These are phyloP conservation scores for Brachyhypopomus occidentalis DNA, from an alignment of 2,113 vertebrate species.

Conservation along the genomic window DNA sequence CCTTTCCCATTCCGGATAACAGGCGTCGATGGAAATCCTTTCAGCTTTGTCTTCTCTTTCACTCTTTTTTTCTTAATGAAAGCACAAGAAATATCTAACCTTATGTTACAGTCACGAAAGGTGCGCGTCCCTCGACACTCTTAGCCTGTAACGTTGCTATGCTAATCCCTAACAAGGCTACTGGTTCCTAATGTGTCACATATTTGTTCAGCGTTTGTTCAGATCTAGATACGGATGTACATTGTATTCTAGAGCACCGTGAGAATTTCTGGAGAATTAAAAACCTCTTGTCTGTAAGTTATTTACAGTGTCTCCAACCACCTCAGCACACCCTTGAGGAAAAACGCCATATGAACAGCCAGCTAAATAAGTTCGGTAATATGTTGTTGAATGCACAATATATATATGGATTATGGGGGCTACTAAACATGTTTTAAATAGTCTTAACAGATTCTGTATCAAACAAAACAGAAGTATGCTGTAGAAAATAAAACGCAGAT, in stretches of 20 bases:
- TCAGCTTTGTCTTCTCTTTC: background rate
- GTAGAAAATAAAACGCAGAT: background rate
- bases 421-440: too few relatives aligned
- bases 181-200: background rate
- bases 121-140: background rate
- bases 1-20: conserved; percentile 16
- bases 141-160: background rate
- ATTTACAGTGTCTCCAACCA: background rate
- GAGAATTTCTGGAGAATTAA: background rate
- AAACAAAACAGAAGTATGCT: background rate
- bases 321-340: background rate
- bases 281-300: background rate
- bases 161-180: background rate
- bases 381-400: too few relatives aligned
- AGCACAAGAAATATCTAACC: conserved; percentile 17
- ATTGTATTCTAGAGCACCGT: background rate
- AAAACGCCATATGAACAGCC: background rate
- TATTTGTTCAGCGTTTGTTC: background rate
- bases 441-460: background rate
- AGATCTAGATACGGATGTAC: background rate
- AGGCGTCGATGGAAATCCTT: conserved; percentile 39
- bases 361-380: too few relatives aligned
- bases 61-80: background rate
- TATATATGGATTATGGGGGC: too few relatives aligned
- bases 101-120: background rate